Base-by-base conservation (phyloP, 2,113 vertebrate genomes). In the Petromus typicus region DNA sequence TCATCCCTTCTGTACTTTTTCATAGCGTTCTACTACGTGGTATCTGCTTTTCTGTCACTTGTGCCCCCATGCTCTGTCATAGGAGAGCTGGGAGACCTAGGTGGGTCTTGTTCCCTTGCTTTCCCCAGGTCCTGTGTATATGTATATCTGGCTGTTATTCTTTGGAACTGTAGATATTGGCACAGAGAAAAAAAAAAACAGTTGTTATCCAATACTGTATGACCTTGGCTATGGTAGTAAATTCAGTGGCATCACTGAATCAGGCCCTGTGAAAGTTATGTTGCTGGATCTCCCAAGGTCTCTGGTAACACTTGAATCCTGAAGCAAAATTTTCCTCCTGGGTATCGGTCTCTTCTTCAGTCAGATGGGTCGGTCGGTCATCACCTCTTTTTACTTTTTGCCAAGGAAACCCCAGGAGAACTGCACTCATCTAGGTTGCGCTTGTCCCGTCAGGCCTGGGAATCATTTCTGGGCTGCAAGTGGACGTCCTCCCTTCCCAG, bases 381-480 rank as follows among this genome's bases (percentile, higher is more conserved):
- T 75, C 27, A 75, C 25, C 43, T 16, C 71, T 51, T 16, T 40
- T 14, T 45, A 12, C 40, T 25, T 25, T 45, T 2, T 45, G 12
- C 40, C 27, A 13, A 30, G 71, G 6, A 75, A 40, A 27, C 71
- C 40, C 40, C 12, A 75, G 25, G 12, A 45, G 40, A 10, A 73
- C 4, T 73, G 37, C 5, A 2, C 23, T 73, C 23, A 7, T n/a
- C 66, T 16, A 20, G 34, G 14, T 16, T n/a, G 32, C 2, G n/a
- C 34, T 69, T 34, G 1, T 37, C 59, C 16, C 4, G 59, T 61
- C 22, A 7, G 20, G 22, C 66, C 66, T 3, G 8, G 34, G 75
- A 51, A n/a, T 37, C 11, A 0, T 11, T 43, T 9, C 2, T 5
- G 0, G 23, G 20, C 59, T 0, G 32, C 16, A 0, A 7, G 32